These are phyloP conservation scores for Phymanthus crucifer DNA, from an alignment of 92 coral and sea anemone species.

Conservation along the genomic window DNA sequence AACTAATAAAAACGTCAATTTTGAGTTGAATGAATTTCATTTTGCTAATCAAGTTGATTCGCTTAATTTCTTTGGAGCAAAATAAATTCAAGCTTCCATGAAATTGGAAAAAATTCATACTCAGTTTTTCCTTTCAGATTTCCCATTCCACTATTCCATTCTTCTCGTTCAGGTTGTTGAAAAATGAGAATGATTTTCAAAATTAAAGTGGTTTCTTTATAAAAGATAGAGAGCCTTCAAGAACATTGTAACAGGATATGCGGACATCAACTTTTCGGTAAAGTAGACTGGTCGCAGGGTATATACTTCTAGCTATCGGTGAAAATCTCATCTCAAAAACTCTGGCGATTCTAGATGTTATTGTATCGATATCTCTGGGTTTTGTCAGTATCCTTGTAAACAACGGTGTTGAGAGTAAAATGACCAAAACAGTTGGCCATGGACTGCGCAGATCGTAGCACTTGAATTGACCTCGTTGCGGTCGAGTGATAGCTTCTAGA, in stretches of 20 bases:
- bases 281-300: too few relatives aligned
- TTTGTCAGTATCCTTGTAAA: slow-evolving; percentile 12
- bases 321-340: slow-evolving; percentile 23
- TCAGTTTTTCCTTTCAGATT: not conserved
- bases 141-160: not conserved
- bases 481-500: not conserved
- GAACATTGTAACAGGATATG: not conserved
- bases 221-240: not conserved
- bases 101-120: not conserved
- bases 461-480: not conserved
- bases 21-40: not conserved
- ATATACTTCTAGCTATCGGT: slow-evolving; percentile 13
- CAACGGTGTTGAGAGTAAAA: slow-evolving; percentile 22
- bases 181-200: not conserved
- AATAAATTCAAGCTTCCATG: not conserved
- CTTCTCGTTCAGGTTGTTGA: not conserved
- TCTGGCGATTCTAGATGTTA: not conserved
- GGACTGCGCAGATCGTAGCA: not conserved
- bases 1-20: slow-evolving; percentile 6
- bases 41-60: not conserved
- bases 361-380: slow-evolving; percentile 13
- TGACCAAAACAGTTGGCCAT: slow-evolving; percentile 14
- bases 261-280: not conserved
- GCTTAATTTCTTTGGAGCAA: not conserved
- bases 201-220: not conserved